A percentile compares a stretch with the other conserved stretches of the same genome.
Conservation (phyloP, 2,888 invertebrate genomes). For the Harpagoxenus sublaevis region DNA sequence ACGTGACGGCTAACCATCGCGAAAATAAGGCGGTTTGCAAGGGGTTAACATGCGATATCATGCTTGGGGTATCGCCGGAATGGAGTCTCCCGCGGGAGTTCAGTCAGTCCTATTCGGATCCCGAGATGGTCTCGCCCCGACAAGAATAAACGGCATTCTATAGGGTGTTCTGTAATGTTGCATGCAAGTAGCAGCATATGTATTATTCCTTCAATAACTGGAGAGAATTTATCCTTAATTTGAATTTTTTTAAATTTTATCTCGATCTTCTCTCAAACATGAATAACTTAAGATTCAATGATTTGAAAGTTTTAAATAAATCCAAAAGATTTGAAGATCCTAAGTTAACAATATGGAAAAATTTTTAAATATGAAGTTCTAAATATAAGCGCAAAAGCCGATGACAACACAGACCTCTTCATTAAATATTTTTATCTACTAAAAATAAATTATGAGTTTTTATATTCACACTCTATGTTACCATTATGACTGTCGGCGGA, state of each 20-base stretch:
- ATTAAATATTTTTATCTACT: neutral
- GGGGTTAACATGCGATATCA: conserved; percentile 62
- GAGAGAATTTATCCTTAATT: neutral
- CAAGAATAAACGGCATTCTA: conserved; percentile 36
- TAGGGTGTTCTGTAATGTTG: neutral
- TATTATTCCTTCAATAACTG: neutral
- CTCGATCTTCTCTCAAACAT: neutral
- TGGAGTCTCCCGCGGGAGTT: conserved; percentile 52
- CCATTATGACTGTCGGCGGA: conserved; percentile 62
- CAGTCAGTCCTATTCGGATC: conserved; percentile 19
- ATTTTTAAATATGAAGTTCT: neutral
- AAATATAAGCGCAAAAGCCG: neutral
- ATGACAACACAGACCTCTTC: neutral
- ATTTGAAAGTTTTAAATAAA: neutral
- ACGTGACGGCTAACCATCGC: conserved; percentile 60
- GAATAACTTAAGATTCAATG: neutral
- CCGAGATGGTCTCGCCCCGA: conserved; percentile 28
- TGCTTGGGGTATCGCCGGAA: conserved; percentile 66
- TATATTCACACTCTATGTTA: conserved; percentile 9
- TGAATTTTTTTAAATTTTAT: neutral
- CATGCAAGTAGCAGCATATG: neutral
- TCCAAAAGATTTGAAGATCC: neutral
- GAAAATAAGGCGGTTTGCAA: conserved; percentile 52
- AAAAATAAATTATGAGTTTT: conserved; percentile 5
- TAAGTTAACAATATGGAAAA: neutral